phyloP scores from a whole-genome alignment of 2,888 invertebrate species.

The Tenthredo livida region DNA sequence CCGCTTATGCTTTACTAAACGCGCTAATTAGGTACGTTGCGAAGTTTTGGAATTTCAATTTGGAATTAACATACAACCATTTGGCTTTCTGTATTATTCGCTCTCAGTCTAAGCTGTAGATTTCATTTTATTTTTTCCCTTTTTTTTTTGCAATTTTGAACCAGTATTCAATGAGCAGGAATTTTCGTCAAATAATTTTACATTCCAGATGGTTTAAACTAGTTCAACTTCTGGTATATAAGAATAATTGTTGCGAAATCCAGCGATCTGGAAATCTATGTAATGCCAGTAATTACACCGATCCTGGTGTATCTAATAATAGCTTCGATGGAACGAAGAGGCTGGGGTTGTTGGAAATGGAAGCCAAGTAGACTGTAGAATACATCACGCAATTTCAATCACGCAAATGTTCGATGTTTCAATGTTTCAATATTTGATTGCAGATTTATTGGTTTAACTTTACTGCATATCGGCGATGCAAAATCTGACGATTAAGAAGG shows the following conservation, averaged over 20 bases:
- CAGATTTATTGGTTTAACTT: background rate
- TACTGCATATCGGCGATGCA: background rate
- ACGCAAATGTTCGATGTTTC: background rate
- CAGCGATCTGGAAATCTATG: background rate
- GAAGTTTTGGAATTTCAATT: background rate
- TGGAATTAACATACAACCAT: background rate
- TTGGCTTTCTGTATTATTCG: background rate
- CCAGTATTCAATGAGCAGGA: background rate
- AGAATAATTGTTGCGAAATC: background rate
- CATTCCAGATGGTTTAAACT: background rate
- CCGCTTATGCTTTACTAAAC: background rate
- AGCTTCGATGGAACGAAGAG: background rate
- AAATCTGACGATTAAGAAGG: background rate
- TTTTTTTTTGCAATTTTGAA: background rate
- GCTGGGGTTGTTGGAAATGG: background rate
- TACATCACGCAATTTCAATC: conserved; percentile 22
- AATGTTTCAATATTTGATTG: background rate
- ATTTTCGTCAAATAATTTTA: background rate
- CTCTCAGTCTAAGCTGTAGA: background rate
- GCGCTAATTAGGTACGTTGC: background rate
- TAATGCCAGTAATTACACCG: background rate
- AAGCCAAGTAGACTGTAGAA: background rate
- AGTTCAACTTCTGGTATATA: background rate
- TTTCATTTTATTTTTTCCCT: background rate
- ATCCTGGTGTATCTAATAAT: background rate